Evolutionary conservation across 1,140 invertebrate genomes (phyloP).

Genomic region (Elymnias hypermnestra): DNA sequence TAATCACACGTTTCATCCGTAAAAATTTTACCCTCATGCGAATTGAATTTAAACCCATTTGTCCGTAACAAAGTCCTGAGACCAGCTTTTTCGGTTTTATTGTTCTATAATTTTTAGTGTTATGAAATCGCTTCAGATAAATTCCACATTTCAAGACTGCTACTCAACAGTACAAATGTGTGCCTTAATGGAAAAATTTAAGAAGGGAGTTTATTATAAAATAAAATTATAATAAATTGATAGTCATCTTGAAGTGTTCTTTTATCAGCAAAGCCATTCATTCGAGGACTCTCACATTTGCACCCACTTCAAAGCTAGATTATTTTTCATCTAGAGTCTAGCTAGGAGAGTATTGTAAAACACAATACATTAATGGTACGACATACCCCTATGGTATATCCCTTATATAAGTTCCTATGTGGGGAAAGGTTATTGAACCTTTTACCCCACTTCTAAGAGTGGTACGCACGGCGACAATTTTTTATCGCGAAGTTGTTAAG

Average conservation of each 20-base stretch:
- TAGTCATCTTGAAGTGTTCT: background rate
- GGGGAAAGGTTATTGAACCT: constrained; percentile 15
- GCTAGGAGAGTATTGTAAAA: constrained; percentile 8
- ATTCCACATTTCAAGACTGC: too few species aligned
- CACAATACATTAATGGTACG: constrained; percentile 8
- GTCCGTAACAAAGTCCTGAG: too few species aligned
- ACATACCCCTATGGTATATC: constrained; percentile 11
- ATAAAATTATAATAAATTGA: background rate
- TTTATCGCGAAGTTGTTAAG: constrained; percentile 12
- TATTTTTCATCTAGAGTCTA: constrained; percentile 5
- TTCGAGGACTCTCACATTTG: background rate
- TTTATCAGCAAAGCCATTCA: background rate
- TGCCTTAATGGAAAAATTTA: too few species aligned
- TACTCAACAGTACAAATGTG: too few species aligned
- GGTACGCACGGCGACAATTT: constrained; percentile 7
- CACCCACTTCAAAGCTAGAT: constrained; percentile 11
- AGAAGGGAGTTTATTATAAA: too few species aligned
- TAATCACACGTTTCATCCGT: too few species aligned
- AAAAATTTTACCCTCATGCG: too few species aligned
- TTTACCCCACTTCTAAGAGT: constrained; percentile 18
- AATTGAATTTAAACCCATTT: too few species aligned
- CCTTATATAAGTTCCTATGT: constrained; percentile 13
- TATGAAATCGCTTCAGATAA: too few species aligned
- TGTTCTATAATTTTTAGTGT: too few species aligned
- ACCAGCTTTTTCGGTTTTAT: too few species aligned